Evolutionary conservation across 2,113 vertebrate species (phyloP), one percentile per base, ranked within the genome.

Genomic region (Phocoena sinus): DNA sequence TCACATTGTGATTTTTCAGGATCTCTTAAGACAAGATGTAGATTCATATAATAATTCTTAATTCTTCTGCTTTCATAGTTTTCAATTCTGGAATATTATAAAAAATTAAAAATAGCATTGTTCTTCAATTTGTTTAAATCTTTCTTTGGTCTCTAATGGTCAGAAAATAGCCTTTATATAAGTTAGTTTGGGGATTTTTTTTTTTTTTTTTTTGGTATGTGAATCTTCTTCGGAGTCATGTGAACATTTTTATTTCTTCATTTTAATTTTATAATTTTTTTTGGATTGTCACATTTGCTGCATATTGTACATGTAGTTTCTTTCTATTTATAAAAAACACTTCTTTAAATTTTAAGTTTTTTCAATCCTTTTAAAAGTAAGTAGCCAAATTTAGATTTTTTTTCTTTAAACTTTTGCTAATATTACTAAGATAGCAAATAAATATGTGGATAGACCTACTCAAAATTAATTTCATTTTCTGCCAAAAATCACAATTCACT

Each of bases 401-500:
- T 74, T 47, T 58, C 31, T 17, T 70, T 70, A 96, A 97, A 15
- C 18, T 67, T 84, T 96, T 89, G 25, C 68, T 91, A 83, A 53
- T 70, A 91, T 38, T 92, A 77, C 62, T 83, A 84, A 53, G 17
- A 60, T 60, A 70, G 25, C 41, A 77, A 82, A 44, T 44, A 91
- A 86, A 67, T 68, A 88, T 62, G 38, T 89, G 9, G 13, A 53
- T 44, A 77, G 14, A 67, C 50, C 76, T 31, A 77, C 14, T 84
- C 62, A 92, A 91, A 96, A 95, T 83, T 91, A 81, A 50, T 87
- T 87, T 68, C 12, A 76, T 84, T 79, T 70, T 92, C 77, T 70
- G 63, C 70, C 44, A 17, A 53, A 95, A 92, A 31, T 28, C 47
- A 74, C 14, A 74, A 68, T 60, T 96, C 11, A 77, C 41, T 21